phyloP scores from a whole-genome alignment of 2,113 vertebrate species.

The Malurus melanocephalus region DNA sequence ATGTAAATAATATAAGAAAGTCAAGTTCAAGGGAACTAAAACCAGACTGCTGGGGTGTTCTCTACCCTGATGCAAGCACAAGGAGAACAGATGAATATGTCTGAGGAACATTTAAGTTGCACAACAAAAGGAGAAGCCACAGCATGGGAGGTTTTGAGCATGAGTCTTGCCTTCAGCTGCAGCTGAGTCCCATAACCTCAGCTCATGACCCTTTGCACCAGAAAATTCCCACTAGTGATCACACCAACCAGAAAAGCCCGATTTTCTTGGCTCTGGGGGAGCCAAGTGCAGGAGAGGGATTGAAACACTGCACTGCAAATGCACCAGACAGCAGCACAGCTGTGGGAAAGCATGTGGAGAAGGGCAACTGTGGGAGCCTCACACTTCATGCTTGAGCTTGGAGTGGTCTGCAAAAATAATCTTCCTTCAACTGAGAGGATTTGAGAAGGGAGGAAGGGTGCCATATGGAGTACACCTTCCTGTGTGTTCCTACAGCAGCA shows the following conservation, averaged over 20 bases:
- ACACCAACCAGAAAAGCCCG: background rate
- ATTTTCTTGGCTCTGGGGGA: background rate
- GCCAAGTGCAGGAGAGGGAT: background rate
- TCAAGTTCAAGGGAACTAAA: background rate
- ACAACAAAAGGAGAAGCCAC: background rate
- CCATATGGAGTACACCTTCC: background rate
- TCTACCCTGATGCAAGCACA: background rate
- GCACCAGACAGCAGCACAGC: background rate
- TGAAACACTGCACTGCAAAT: background rate
- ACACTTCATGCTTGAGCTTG: background rate
- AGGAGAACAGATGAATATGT: background rate
- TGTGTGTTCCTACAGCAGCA: slow-evolving; percentile 43
- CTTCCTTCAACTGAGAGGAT: background rate
- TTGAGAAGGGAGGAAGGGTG: background rate
- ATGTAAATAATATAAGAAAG: background rate
- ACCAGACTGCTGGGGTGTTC: background rate
- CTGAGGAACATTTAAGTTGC: background rate
- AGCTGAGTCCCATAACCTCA: background rate
- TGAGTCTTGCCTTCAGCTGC: background rate
- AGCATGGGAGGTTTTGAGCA: background rate
- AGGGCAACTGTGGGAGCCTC: background rate
- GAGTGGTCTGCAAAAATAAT: slow-evolving; percentile 48
- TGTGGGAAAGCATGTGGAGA: background rate
- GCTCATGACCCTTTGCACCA: background rate
- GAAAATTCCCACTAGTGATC: background rate